A percentile compares a stretch with the other conserved stretches of the same genome.
These are phyloP conservation scores for Talpa occidentalis DNA, from an alignment of 2,113 vertebrate genomes.

Conservation along the genomic window DNA sequence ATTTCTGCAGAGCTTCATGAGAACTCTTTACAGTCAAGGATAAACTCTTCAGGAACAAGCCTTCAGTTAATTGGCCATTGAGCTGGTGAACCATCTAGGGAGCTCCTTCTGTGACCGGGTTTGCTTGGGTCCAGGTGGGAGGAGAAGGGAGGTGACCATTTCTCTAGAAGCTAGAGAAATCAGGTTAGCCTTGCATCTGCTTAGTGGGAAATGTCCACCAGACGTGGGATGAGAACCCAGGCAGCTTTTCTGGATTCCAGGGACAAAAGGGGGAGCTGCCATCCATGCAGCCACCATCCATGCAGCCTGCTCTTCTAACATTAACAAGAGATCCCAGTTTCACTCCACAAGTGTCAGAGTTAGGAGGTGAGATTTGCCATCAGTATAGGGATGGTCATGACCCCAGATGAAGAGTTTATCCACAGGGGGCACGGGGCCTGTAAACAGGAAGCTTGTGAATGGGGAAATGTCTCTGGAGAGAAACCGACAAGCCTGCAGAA, in stretches of 20 bases:
- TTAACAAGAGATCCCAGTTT: no score
- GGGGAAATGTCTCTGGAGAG: not conserved
- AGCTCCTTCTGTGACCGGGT: not conserved
- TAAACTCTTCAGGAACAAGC: not conserved
- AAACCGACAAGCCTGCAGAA: not conserved
- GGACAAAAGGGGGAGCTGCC: not conserved
- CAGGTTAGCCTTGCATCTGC: no score
- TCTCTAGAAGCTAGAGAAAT: fast-evolving
- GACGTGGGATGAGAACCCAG: not conserved
- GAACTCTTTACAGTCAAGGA: not conserved
- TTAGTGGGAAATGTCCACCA: fast-evolving
- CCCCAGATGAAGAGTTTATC: no score
- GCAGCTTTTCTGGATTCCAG: fast-evolving
- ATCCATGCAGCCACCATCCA: fast-evolving
- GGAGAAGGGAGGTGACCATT: not conserved
- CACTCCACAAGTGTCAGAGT: not conserved
- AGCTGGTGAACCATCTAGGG: not conserved
- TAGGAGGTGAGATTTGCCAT: no score
- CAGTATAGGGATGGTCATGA: not conserved
- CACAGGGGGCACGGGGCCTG: no score
- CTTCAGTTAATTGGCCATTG: not conserved
- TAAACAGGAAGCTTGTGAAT: fast-evolving
- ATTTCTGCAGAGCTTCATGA: not conserved
- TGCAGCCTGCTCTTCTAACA: fast-evolving
- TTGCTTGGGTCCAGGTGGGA: not conserved